Evolutionary conservation across 2,113 vertebrate genomes (phyloP).

Genomic region (Pluvianellus socialis): DNA sequence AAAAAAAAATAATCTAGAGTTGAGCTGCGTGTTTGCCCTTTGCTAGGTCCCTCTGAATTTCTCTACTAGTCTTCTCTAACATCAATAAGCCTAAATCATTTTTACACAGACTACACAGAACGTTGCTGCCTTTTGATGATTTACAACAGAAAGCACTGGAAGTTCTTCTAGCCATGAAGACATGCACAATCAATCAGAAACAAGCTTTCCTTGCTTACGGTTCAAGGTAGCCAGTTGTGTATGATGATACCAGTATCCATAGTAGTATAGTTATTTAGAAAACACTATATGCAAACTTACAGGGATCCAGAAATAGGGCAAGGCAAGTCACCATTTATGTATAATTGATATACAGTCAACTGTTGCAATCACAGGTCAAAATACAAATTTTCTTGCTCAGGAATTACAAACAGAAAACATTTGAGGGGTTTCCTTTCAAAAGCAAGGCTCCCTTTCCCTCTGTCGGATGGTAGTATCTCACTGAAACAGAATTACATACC

Average conservation of each 20-base stretch:
- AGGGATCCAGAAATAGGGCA: neutral
- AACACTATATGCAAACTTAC: neutral
- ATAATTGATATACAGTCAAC: neutral
- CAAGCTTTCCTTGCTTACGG: neutral
- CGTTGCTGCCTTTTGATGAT: neutral
- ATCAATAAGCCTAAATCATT: neutral
- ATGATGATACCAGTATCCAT: fast-evolving
- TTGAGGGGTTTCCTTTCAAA: neutral
- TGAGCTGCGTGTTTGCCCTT: neutral
- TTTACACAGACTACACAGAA: neutral
- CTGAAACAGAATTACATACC: neutral
- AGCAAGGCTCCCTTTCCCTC: neutral
- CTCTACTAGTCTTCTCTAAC: neutral
- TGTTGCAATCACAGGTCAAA: neutral
- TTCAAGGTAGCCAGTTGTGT: neutral
- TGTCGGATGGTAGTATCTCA: neutral
- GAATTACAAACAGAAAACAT: neutral
- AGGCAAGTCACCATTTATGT: neutral
- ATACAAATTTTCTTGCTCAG: neutral
- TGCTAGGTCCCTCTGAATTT: neutral
- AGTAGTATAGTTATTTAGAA: neutral
- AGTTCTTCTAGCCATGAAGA: neutral
- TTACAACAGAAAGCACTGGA: neutral
- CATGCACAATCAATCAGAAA: neutral
- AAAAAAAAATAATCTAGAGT: neutral